Evolutionary conservation across 2,797 vertebrate species (phyloP).

Genomic region (Cryptoblepharus egeriae): DNA sequence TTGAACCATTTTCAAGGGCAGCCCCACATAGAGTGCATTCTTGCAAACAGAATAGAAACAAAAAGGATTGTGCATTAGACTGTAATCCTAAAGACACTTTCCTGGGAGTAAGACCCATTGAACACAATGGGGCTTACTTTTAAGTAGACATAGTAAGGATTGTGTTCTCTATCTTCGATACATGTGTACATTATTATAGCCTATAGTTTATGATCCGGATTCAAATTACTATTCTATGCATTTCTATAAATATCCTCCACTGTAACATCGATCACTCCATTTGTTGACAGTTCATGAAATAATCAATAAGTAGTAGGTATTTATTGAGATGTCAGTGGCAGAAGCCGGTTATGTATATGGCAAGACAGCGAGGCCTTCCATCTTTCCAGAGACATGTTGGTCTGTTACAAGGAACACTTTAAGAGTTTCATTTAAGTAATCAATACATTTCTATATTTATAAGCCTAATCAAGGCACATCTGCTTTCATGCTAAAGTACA

Average conservation of each 20-base stretch:
- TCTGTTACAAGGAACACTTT: constrained; percentile 57
- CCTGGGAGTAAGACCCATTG: too few relatives aligned
- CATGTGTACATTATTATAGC: too few relatives aligned
- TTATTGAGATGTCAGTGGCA: constrained; percentile 60
- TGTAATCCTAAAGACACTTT: too few relatives aligned
- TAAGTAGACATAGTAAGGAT: too few relatives aligned
- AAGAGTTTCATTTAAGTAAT: constrained; percentile 64
- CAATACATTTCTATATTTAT: constrained; percentile 74
- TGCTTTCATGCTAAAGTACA: constrained; percentile 66
- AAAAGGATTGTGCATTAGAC: too few relatives aligned
- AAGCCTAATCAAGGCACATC: constrained; percentile 65
- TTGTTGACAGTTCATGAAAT: constrained; percentile 45
- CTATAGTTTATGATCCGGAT: background rate
- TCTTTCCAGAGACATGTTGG: constrained; percentile 46
- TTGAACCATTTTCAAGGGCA: too few relatives aligned
- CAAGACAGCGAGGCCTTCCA: constrained; percentile 32
- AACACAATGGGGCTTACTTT: too few relatives aligned
- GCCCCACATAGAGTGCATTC: too few relatives aligned
- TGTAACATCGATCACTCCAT: constrained; percentile 20
- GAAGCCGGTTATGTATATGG: constrained; percentile 33
- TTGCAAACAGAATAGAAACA: too few relatives aligned
- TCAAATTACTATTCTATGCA: constrained; percentile 31
- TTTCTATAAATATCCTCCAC: constrained; percentile 47
- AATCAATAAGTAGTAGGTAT: constrained; percentile 56
- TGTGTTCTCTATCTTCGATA: too few relatives aligned